Evolutionary conservation across 2,113 vertebrate genomes (phyloP).

Genomic region (Hemichromis elongatus): DNA sequence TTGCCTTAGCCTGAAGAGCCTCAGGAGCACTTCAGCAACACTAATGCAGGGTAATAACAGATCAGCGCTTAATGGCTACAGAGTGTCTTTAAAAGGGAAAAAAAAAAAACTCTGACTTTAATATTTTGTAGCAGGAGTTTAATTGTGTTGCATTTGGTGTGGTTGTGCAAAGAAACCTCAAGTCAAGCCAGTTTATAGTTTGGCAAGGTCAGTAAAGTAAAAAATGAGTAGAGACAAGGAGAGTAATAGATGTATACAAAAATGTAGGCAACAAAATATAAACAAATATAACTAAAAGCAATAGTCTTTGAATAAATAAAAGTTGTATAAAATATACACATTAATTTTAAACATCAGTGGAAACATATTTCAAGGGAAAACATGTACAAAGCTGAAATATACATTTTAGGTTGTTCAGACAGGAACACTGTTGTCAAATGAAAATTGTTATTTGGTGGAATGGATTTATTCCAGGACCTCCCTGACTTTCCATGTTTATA

Average conservation of each 20-base stretch:
- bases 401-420: neutral
- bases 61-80: neutral
- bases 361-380: neutral
- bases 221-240: neutral
- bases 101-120: neutral
- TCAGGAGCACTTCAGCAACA: neutral
- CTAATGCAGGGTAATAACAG: neutral
- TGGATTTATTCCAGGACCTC: neutral
- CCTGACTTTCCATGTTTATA: neutral
- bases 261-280: neutral
- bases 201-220: neutral
- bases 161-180: neutral
- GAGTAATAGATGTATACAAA: neutral
- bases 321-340: neutral
- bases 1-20: neutral
- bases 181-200: neutral
- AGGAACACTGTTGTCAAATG: neutral
- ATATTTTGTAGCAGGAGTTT: neutral
- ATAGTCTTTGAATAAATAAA: neutral
- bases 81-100: neutral
- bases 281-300: neutral
- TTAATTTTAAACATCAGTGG: neutral
- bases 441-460: neutral
- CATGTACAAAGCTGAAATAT: neutral
- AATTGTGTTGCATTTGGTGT: neutral